Evolutionary conservation across 1,140 invertebrate species (phyloP).

Genomic region (Acromyrmex charruanus): DNA sequence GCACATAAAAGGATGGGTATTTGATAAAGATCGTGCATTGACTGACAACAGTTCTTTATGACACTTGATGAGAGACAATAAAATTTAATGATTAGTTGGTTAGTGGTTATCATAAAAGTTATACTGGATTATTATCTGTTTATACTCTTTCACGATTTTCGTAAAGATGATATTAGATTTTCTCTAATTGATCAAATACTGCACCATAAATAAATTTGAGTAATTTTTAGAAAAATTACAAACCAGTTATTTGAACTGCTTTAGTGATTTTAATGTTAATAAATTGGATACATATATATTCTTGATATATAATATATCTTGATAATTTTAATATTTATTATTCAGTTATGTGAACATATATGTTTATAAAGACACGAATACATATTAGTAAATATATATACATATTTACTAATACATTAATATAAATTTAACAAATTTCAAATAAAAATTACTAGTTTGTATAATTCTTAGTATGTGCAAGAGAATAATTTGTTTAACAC

Average conservation of each 20-base stretch:
- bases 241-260: neutral
- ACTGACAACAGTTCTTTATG: neutral
- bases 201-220: neutral
- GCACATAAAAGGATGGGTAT: conserved; percentile 32
- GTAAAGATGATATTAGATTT: neutral
- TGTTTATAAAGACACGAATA: neutral
- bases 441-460: neutral
- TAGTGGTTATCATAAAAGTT: conserved; percentile 6
- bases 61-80: conserved; percentile 3
- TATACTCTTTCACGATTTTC: neutral
- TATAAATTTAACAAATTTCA: neutral
- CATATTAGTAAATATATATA: too few species aligned
- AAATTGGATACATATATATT: too few species aligned
- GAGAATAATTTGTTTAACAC: neutral
- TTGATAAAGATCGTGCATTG: neutral
- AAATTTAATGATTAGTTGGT: conserved; percentile 21
- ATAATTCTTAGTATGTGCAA: neutral
- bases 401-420: neutral
- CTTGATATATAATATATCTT: too few species aligned
- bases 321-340: too few species aligned
- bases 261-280: neutral
- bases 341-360: neutral
- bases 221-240: neutral
- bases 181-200: neutral
- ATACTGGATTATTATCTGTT: neutral